Conservation (phyloP, 2,888 invertebrate species). For the Octonoba sinensis region DNA sequence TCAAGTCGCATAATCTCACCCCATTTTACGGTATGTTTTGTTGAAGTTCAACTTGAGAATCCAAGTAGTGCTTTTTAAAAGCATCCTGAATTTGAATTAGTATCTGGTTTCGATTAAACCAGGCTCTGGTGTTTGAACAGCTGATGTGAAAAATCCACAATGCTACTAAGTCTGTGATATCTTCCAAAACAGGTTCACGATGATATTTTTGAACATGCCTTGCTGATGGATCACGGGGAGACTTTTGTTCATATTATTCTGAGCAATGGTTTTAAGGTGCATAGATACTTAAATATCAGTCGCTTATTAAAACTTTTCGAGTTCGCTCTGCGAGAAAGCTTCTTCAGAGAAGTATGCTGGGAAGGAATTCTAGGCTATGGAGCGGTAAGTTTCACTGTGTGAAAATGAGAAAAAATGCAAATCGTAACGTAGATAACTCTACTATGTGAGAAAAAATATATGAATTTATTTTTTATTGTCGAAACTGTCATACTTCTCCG, state of each 20-base stretch:
- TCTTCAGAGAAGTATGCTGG: constrained; percentile 69
- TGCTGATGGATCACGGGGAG: constrained; percentile 70
- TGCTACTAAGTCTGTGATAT: too few species aligned
- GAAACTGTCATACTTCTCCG: too few species aligned
- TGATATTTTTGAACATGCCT: constrained; percentile 70
- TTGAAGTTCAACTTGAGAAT: too few species aligned
- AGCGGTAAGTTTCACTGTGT: constrained; percentile 27
- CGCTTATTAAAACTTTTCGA: constrained; percentile 68
- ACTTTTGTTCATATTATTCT: constrained; percentile 71
- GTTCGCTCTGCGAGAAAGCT: constrained; percentile 69
- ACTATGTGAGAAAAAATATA: too few species aligned
- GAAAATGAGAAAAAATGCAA: background rate
- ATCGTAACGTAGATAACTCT: background rate
- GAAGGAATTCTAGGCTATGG: constrained; percentile 69
- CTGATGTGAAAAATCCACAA: too few species aligned
- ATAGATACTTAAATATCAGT: constrained; percentile 69
- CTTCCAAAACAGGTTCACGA: constrained; percentile 67
- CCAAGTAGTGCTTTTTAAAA: too few species aligned
- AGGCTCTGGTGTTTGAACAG: too few species aligned
- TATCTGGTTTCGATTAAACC: too few species aligned
- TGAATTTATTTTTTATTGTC: background rate
- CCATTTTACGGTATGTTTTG: too few species aligned
- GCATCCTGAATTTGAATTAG: too few species aligned
- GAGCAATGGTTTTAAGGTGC: constrained; percentile 70
- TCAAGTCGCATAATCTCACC: too few species aligned